These are phyloP conservation scores for Zeugodacus cucurbitae DNA, from an alignment of 1,140 invertebrate genomes.

Conservation along the genomic window DNA sequence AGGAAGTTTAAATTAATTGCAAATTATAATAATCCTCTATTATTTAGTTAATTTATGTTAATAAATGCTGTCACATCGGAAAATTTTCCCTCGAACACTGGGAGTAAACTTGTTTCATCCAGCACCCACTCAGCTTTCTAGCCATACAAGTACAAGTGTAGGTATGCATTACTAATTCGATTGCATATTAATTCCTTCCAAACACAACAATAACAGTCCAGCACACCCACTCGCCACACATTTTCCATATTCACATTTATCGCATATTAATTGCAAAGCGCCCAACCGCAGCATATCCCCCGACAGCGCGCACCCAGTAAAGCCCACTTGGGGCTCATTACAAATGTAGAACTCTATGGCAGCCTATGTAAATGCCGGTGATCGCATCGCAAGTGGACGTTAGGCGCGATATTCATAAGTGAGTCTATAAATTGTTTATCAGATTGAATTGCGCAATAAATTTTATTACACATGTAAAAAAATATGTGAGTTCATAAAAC, in stretches of 20 bases:
- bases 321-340: neutral
- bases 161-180: constrained; percentile 13
- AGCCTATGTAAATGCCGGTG: neutral
- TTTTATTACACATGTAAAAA: neutral
- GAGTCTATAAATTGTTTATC: constrained; percentile 27
- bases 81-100: neutral
- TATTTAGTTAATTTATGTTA: neutral
- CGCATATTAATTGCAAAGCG: constrained; percentile 11
- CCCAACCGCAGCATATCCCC: neutral
- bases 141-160: neutral
- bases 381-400: neutral
- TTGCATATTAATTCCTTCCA: constrained; percentile 3
- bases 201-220: neutral
- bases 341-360: neutral
- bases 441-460: constrained; percentile 19
- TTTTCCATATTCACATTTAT: constrained; percentile 21
- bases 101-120: neutral
- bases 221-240: constrained; percentile 24
- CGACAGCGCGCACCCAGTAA: neutral
- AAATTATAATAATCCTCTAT: neutral
- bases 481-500: constrained; percentile 3
- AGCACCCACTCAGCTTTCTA: neutral
- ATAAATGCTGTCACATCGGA: neutral
- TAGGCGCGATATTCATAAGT: constrained; percentile 20
- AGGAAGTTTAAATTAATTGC: neutral